Base-by-base conservation (phyloP, 2,888 invertebrate species). In the Drosophila borealis region DNA sequence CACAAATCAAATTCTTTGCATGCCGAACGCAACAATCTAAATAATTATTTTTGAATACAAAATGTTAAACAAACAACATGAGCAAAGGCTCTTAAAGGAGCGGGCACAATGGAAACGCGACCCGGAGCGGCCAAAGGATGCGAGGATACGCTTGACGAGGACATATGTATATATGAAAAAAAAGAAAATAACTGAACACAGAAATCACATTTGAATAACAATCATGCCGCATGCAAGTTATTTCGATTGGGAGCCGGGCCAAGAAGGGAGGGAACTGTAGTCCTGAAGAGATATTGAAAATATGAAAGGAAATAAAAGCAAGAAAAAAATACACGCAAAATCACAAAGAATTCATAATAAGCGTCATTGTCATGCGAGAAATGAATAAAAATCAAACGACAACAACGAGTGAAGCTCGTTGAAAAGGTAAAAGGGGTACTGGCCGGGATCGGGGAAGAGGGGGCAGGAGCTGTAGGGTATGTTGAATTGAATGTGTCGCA, bases 281-380 rank as follows among this genome's bases (percentile, higher is more conserved):
- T 60, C 60, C 44, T 59, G 68, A 70, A 65, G 69, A 83, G 86
- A 81, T 84, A 83, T 85, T 85, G 85, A 81, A 82, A 85, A 83
- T 81, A 80, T 81, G 81, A 84, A 86, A 76, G 77, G 74, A 80
- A 74, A 62, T 56, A 74, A 60, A 57, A 69, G 59, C 39, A 5
- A 48, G 36, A 63, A 64, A 59, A 69, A 77, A 78, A 80, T 74
- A 81, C 76, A 80, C 78, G 87, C 80, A 76, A 86, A 89, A 88
- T 89, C 88, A 85, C 87, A 86, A 88, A 84, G 86, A 88, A 88
- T 88, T 90, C 89, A 90, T 90, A 90, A 90, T 90, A 90, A 90
- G 90, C 90, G 78, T 89, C 90, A 90, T 90, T 90, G 90, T 90
- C 87, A 87, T 85, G 82, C 81, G 81, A 85, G 87, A 84, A 81